Percentiles rank a stretch among this genome's conserved stretches.
Evolutionary conservation across 92 coral and sea anemone species (phyloP).

Genomic region (Epizoanthus ramosus): DNA sequence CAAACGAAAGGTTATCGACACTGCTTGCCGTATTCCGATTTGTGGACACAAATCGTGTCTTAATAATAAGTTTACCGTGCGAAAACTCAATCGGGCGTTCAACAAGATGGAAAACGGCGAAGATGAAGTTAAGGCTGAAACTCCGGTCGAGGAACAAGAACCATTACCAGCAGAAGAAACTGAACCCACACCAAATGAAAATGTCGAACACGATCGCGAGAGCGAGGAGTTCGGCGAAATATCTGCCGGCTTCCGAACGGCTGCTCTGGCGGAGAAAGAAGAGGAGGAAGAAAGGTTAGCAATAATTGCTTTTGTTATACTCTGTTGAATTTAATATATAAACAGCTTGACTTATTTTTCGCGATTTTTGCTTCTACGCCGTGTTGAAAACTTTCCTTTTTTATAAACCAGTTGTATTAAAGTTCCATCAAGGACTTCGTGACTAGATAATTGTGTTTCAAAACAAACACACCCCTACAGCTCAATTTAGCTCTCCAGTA

Average conservation of each 20-base stretch:
- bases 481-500: conserved; percentile 8
- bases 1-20: conserved; percentile 1
- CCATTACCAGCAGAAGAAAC: not conserved
- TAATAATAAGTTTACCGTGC: too few relatives aligned
- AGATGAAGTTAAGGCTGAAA: conserved; percentile 1
- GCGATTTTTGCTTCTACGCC: not conserved
- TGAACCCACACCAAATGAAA: not conserved
- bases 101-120: conserved; percentile 34
- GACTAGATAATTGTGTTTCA: conserved; percentile 31
- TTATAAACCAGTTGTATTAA: not conserved
- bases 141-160: conserved; percentile 1
- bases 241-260: conserved; percentile 36
- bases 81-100: not conserved
- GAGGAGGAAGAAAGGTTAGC: conserved; percentile 30
- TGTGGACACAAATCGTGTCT: too few relatives aligned
- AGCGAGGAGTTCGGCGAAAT: not conserved
- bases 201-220: not conserved
- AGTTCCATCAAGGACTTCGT: conserved; percentile 23
- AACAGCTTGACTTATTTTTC: not conserved
- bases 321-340: not conserved
- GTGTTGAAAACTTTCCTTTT: not conserved
- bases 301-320: not conserved
- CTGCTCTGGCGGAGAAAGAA: conserved; percentile 39
- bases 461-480: conserved; percentile 29
- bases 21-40: not conserved